Evolutionary conservation across 2,113 vertebrate species (phyloP).

Genomic region (Ramphastos sulfuratus): DNA sequence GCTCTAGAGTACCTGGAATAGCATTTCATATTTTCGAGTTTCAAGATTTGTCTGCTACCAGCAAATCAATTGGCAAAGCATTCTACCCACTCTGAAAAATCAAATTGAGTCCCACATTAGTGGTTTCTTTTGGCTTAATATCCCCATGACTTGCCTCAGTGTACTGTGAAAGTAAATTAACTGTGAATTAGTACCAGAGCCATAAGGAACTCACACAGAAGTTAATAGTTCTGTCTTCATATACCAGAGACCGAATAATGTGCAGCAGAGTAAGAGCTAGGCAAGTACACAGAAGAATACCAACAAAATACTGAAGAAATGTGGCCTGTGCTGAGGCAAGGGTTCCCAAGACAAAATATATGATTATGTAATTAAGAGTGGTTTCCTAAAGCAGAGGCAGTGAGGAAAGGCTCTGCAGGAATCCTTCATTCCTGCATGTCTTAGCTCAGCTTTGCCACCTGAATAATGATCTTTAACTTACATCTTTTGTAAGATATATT

Average conservation of each 20-base stretch:
- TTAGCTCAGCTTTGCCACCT: slow-evolving; percentile 7
- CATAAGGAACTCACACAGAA: slow-evolving; percentile 33
- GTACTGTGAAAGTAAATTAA: slow-evolving; percentile 46
- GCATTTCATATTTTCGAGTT: neutral
- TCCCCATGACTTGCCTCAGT: neutral
- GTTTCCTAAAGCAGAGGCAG: neutral
- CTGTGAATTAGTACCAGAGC: slow-evolving; percentile 48
- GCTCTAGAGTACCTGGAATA: neutral
- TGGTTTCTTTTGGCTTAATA: slow-evolving; percentile 42
- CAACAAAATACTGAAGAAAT: slow-evolving; percentile 42
- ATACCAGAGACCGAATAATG: slow-evolving; percentile 31
- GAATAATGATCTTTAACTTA: slow-evolving; percentile 36
- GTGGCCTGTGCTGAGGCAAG: neutral
- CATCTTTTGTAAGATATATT: slow-evolving; percentile 29
- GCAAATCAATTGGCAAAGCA: slow-evolving; percentile 8
- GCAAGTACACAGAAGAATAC: neutral
- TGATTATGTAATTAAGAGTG: neutral
- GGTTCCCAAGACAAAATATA: slow-evolving; percentile 6
- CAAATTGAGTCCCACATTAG: slow-evolving; percentile 11
- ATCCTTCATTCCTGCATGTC: neutral
- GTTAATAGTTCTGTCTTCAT: slow-evolving; percentile 55
- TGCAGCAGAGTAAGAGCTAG: slow-evolving; percentile 11
- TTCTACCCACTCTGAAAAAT: slow-evolving; percentile 34
- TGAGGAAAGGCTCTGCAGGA: neutral
- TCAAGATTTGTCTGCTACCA: neutral